phyloP scores from a whole-genome alignment of 2,888 invertebrate species.

The Marasmarcha lunaedactyla region DNA sequence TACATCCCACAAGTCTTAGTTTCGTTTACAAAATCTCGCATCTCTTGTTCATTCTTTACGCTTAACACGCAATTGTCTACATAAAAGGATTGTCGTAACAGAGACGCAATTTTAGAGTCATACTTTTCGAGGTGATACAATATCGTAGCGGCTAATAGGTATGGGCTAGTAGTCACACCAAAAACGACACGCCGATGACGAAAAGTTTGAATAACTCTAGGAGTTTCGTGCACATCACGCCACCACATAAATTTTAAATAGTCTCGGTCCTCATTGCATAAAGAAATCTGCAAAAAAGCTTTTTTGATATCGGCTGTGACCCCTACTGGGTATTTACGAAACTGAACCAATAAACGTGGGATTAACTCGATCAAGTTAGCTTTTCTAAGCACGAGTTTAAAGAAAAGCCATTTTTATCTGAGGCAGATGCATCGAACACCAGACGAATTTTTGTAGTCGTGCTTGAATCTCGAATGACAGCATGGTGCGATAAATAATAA shows the following conservation, averaged over 20 bases:
- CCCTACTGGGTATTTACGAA: conserved; percentile 8
- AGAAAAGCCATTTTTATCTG: conserved; percentile 1
- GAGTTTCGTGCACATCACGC: neutral
- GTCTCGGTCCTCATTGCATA: conserved; percentile 4
- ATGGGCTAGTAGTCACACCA: conserved; percentile 8
- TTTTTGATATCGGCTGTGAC: conserved; percentile 9
- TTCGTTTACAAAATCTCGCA: neutral
- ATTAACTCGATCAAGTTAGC: conserved; percentile 2
- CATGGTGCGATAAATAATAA: conserved; percentile 4
- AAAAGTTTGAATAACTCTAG: conserved; percentile 4
- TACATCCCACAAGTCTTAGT: neutral
- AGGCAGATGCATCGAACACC: conserved; percentile 5
- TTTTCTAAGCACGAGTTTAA: conserved; percentile 2
- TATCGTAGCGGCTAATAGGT: conserved; percentile 3
- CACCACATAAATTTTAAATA: conserved; percentile 9
- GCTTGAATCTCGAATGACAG: conserved; percentile 2
- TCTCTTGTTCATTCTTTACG: neutral
- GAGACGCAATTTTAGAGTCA: neutral
- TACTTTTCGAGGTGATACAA: neutral
- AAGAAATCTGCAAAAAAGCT: conserved; percentile 8
- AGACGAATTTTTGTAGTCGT: conserved; percentile 1
- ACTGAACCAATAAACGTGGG: conserved; percentile 4
- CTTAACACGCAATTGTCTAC: neutral
- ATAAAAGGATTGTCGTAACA: neutral
- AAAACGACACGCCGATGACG: conserved; percentile 9